A percentile compares a stretch with the other conserved stretches of the same genome.
These are phyloP conservation scores for Microvelia longipes DNA, from an alignment of 1,140 invertebrate genomes.

Conservation along the genomic window DNA sequence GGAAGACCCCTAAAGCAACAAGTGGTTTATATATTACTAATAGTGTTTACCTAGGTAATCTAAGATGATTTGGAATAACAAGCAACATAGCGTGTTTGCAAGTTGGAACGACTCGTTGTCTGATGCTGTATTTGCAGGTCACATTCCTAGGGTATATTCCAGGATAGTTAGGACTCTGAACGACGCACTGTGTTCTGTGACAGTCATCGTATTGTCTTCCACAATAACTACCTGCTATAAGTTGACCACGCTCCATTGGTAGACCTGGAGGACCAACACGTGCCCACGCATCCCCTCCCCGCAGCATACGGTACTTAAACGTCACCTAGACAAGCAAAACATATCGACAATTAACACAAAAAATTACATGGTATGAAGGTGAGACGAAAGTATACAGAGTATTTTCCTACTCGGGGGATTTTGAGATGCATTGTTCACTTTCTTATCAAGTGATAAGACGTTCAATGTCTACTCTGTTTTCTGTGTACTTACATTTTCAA, in stretches of 20 bases:
- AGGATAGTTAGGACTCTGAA: constrained; percentile 81
- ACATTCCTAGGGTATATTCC: constrained; percentile 80
- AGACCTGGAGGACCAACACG: constrained; percentile 52
- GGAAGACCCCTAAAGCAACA: no score
- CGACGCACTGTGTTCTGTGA: constrained; percentile 46
- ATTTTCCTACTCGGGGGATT: no score
- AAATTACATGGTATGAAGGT: no score
- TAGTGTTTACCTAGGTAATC: constrained; percentile 10
- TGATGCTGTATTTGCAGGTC: constrained; percentile 61
- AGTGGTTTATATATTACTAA: no score
- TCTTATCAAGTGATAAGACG: no score
- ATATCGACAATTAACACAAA: neutral
- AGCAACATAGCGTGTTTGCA: constrained; percentile 80
- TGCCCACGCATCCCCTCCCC: constrained; percentile 55
- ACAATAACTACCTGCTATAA: constrained; percentile 73
- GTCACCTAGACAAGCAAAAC: constrained; percentile 48
- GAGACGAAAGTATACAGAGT: no score
- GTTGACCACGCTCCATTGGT: constrained; percentile 51
- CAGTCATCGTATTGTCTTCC: constrained; percentile 75
- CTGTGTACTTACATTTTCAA: no score
- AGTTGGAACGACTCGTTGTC: constrained; percentile 65
- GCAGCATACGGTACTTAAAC: constrained; percentile 51
- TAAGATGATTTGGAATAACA: constrained; percentile 37
- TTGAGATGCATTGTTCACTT: no score
- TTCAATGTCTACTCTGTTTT: no score